Evolutionary conservation across 2,888 invertebrate genomes (phyloP), one percentile per base, ranked within the genome.

Genomic region (Gastrophysa polygoni): DNA sequence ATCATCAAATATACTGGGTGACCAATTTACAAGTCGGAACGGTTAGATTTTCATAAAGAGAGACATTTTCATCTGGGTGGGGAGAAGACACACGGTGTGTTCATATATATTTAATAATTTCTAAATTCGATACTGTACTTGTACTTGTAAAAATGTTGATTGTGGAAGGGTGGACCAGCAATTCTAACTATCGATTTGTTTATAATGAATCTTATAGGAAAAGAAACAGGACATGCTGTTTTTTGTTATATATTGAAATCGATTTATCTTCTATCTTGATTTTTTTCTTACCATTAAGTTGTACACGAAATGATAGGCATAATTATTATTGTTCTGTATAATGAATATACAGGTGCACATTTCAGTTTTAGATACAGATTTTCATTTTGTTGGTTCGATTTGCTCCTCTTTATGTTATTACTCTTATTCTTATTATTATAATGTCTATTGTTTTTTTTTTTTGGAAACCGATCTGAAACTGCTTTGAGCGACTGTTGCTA

Each of bases 261-360:
- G 74, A 75, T 76, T 76, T 38, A n/a, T 71, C 68, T 68, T 32
- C 51, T 29, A 72, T 75, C 70, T 73, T 76, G 46, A 71, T 74
- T 78, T 77, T 48, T 76, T 73, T 76, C 73, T 76, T 77, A 77
- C 76, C 75, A 77, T 80, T 80, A 79, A 79, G 78, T 80, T 80
- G 78, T 78, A 76, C 75, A 71, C 73, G 71, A 71, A 71, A 68
- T 72, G 46, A 51, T 77, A 78, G 77, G 75, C 75, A 76, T 75
- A 75, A 51, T 75, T 72, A 51, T 75, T 72, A 68, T 62, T 68
- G 75, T 78, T 77, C 77, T 79, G 78, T 80, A 79, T 78, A 80
- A 77, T 77, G 76, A 78, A 77, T 77, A 79, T 78, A 75, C 79
- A 80, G 79, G 74, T 76, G 78, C 78, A 73, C 78, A 77, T 72